Evolutionary conservation across 1,140 invertebrate genomes (phyloP).

Genomic region (Dolichoris vasculosae): DNA sequence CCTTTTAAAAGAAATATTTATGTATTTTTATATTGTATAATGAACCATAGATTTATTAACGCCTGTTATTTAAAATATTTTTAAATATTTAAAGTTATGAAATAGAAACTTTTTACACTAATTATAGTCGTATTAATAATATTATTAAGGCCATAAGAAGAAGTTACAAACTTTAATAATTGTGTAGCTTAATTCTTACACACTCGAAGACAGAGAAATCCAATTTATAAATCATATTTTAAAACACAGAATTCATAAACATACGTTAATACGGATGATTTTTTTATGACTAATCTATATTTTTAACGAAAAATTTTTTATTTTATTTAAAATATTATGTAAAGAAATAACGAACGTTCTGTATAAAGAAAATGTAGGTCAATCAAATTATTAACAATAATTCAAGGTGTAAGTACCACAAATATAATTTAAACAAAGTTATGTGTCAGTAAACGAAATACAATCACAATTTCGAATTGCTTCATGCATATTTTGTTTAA

Average conservation of each 20-base stretch:
- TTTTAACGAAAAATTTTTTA: background rate
- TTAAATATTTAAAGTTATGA: background rate
- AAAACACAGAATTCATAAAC: background rate
- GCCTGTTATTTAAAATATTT: too few relatives aligned
- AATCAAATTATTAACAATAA: conserved; percentile 42
- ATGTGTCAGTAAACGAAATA: conserved; percentile 35
- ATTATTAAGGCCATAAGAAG: background rate
- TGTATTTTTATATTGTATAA: too few relatives aligned
- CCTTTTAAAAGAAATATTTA: too few relatives aligned
- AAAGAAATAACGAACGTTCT: background rate
- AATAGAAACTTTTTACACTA: background rate
- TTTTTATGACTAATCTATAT: background rate
- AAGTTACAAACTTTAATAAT: background rate
- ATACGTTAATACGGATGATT: background rate
- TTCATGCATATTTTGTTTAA: conserved; percentile 53
- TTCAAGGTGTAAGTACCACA: conserved; percentile 40
- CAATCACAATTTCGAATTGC: conserved; percentile 53
- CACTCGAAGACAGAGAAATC: background rate
- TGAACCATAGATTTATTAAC: too few relatives aligned
- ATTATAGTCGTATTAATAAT: background rate
- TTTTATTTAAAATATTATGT: background rate
- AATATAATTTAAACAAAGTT: conserved; percentile 50
- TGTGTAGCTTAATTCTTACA: background rate
- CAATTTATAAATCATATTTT: background rate
- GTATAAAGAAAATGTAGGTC: conserved; percentile 30